Evolutionary conservation across 2,888 invertebrate species (phyloP), one percentile per base, ranked within the genome.

Genomic region (Eubasilissa splendida): DNA sequence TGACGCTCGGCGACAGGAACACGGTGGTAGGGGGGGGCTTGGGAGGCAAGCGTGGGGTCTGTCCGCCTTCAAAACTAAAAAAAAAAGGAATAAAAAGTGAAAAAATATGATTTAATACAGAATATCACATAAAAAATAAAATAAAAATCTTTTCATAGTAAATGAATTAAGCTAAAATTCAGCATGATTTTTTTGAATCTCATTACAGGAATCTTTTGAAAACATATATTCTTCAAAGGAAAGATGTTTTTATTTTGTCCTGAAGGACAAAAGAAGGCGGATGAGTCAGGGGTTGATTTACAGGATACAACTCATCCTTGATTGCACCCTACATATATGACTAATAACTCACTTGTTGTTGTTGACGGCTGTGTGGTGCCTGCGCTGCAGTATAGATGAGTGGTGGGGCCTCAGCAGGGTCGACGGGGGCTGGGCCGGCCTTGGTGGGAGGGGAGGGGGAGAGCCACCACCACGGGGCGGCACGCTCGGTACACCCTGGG

Each of bases 341-440:
- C 11, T 31, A 63, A 63, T 33, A 33, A n/a, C 75, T 87, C 84
- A 85, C 84, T 85, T 83, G 71, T 81, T 84, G 74, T 80, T 84
- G 71, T 88, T 77, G 56, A 54, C 54, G 54, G 73, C 73, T 2
- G 58, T 59, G 58, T 80, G 88, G 56, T 89, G 89, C 1, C 90
- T 71, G 12, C 90, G 82, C 87, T 90, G 90, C 86, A 90, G 86
- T 54, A 90, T 88, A 79, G 90, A 88, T 83, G 91, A 90, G 86
- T 90, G 90, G 75, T 89, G 89, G 59, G 91, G 90, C 0, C 91
- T 87, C 84, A 91, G 88, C 85, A 91, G 87, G 83, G 90, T 14
- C 89, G 88, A 54, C 88, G 89, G 60, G 89, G 90, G 0, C 88
- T 88, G 81, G 89, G 90, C 4, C 89, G 90, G 81, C 87, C 73